A percentile compares a stretch with the other conserved stretches of the same genome.
Conservation (phyloP, 2,888 invertebrate genomes). For the Aspidapion aeneum region DNA sequence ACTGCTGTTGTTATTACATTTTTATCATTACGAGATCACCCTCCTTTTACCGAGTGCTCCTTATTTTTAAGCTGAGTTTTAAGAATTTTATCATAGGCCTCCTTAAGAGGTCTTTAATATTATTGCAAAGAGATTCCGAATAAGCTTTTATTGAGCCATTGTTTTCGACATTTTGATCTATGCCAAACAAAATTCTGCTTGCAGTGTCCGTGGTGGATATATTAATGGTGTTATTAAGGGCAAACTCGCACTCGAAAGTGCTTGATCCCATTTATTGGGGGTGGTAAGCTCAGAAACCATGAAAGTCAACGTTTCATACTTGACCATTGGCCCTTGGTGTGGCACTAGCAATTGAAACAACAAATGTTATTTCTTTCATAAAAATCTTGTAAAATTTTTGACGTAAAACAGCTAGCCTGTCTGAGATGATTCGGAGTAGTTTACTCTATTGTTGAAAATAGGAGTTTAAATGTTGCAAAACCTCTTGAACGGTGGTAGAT, state of each 20-base stretch:
- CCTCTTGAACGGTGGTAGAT: neutral
- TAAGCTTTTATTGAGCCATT: neutral
- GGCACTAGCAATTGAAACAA: conserved; percentile 19
- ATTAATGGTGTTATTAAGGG: conserved; percentile 30
- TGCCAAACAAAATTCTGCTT: conserved; percentile 32
- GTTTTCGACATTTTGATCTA: neutral
- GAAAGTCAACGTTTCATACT: conserved; percentile 22
- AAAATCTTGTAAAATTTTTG: conserved; percentile 17
- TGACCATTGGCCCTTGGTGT: conserved; percentile 26
- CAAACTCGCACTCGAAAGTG: conserved; percentile 23
- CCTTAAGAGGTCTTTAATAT: neutral
- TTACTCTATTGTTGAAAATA: neutral
- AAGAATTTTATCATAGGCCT: neutral
- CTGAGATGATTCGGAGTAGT: neutral
- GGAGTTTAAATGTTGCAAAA: neutral
- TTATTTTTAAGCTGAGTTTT: neutral
- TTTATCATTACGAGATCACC: no score
- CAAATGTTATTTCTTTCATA: conserved; percentile 9
- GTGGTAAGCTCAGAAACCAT: conserved; percentile 18
- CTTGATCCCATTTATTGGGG: conserved; percentile 20
- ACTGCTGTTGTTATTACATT: no score
- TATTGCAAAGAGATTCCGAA: neutral
- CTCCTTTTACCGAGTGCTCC: no score
- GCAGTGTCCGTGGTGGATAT: conserved; percentile 31
- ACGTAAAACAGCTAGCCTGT: neutral